Conservation (phyloP, 2,888 invertebrate genomes). For the Digitonthophagus gazella region DNA sequence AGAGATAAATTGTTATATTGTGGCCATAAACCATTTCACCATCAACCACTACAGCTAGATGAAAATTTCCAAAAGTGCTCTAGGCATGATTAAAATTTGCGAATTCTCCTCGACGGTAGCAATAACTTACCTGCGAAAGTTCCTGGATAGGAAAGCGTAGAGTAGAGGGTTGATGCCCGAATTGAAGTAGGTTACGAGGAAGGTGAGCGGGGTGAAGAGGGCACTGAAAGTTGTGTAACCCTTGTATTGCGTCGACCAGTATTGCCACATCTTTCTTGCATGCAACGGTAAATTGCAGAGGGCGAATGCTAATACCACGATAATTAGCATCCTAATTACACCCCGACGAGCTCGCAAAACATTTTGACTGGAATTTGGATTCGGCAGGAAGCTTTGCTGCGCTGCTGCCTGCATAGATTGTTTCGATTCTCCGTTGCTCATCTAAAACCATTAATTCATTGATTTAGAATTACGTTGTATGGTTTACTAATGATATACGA, state of each 20-base stretch:
- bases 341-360: conserved; percentile 77
- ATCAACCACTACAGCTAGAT: too few relatives aligned
- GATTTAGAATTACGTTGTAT: too few relatives aligned
- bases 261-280: conserved; percentile 83
- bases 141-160: conserved; percentile 78
- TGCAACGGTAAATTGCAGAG: conserved; percentile 88
- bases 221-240: conserved; percentile 74
- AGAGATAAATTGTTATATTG: not conserved
- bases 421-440: conserved; percentile 41
- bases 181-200: conserved; percentile 84
- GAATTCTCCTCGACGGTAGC: not conserved
- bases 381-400: conserved; percentile 49
- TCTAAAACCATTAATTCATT: not conserved
- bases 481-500: too few relatives aligned
- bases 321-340: conserved; percentile 85
- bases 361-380: conserved; percentile 71
- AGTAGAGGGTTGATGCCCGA: conserved; percentile 87
- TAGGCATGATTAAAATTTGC: too few relatives aligned
- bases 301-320: conserved; percentile 85
- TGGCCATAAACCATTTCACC: not conserved
- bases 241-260: conserved; percentile 60
- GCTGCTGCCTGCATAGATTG: conserved; percentile 37
- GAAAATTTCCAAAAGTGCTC: too few relatives aligned
- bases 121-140: conserved; percentile 53
- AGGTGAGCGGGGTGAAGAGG: conserved; percentile 79